Conservation (phyloP, 1,140 invertebrate species). For the Oreohelix idahoensis region DNA sequence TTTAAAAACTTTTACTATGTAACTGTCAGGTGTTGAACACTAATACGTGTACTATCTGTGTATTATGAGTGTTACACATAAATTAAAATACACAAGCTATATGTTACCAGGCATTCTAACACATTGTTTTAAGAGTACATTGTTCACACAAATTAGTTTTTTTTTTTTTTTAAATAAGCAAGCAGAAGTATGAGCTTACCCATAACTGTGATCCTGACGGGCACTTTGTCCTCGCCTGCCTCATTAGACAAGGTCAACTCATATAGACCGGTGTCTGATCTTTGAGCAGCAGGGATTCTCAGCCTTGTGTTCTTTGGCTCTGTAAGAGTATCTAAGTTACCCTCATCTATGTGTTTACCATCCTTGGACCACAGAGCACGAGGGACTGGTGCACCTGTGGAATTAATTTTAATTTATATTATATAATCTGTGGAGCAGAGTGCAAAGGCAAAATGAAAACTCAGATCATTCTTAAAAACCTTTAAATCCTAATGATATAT, state of each 20-base stretch:
- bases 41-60: too few species aligned
- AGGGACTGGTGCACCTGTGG: conserved; percentile 69
- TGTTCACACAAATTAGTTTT: too few species aligned
- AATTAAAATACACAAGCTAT: too few species aligned
- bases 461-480: too few species aligned
- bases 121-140: too few species aligned
- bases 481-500: too few species aligned
- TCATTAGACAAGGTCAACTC: conserved; percentile 90
- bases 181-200: conserved; percentile 76
- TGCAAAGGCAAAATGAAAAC: too few species aligned
- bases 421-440: not conserved
- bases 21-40: too few species aligned
- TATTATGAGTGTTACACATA: too few species aligned
- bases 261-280: conserved; percentile 93
- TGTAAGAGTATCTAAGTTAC: conserved; percentile 62
- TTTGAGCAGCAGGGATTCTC: conserved; percentile 79
- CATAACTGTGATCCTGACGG: conserved; percentile 91
- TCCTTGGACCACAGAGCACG: conserved; percentile 70
- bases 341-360: conserved; percentile 74
- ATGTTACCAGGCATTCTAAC: too few species aligned
- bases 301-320: conserved; percentile 56
- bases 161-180: too few species aligned
- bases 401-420: not conserved
- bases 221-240: conserved; percentile 90
- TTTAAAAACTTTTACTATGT: too few species aligned